These are phyloP conservation scores for Xiphias gladius DNA, from an alignment of 2,113 vertebrate species.

Conservation along the genomic window DNA sequence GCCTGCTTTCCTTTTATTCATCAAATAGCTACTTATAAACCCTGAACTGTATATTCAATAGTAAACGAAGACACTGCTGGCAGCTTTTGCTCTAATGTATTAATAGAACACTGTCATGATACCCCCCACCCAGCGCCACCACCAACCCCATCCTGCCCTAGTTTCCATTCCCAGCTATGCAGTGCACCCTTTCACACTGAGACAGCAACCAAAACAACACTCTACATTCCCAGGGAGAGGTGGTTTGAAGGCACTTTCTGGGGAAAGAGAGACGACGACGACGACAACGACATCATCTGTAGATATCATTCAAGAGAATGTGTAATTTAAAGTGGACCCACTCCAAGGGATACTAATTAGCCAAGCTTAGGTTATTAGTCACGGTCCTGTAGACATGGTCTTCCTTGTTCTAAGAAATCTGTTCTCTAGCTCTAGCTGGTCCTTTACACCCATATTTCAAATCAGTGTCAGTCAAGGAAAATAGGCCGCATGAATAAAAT, in stretches of 20 bases:
- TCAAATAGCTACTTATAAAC: conserved; percentile 60
- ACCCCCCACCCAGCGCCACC: conserved; percentile 38
- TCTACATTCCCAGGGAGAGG: conserved; percentile 50
- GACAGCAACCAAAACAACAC: conserved; percentile 73
- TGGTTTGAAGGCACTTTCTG: conserved; percentile 45
- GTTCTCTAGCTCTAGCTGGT: conserved; percentile 59
- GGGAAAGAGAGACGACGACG: conserved; percentile 48
- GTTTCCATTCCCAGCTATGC: conserved; percentile 78
- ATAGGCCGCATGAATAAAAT: conserved; percentile 50
- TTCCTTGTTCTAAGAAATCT: conserved; percentile 53
- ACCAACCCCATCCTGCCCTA: conserved; percentile 77
- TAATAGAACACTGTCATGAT: conserved; percentile 92
- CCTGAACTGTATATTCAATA: conserved; percentile 61
- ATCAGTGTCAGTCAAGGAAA: conserved; percentile 61
- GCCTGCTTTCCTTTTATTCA: conserved; percentile 51
- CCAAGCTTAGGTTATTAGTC: conserved; percentile 61
- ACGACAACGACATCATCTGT: conserved; percentile 67
- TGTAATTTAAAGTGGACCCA: conserved; percentile 65
- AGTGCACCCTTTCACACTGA: conserved; percentile 61
- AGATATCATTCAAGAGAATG: conserved; percentile 63
- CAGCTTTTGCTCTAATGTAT: conserved; percentile 88
- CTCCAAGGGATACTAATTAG: conserved; percentile 67
- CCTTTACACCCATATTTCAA: conserved; percentile 45
- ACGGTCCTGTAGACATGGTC: conserved; percentile 48
- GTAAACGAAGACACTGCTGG: conserved; percentile 59